phyloP scores from a whole-genome alignment of 2,113 vertebrate species.

The Eublepharis macularius region DNA sequence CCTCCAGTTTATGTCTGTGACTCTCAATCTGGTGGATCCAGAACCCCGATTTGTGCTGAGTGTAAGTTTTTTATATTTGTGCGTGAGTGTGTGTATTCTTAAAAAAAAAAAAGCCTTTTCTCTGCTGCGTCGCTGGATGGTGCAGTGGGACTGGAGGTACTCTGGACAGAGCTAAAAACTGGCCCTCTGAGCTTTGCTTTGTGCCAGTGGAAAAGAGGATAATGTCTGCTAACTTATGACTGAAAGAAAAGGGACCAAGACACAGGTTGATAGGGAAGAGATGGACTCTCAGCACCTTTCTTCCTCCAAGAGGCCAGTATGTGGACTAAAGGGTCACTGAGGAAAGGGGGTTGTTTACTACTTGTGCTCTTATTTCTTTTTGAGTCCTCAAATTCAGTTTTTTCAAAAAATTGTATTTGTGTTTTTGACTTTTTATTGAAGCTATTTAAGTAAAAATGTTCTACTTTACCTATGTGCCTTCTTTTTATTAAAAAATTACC shows the following conservation, averaged over 20 bases:
- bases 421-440: slow-evolving; percentile 29
- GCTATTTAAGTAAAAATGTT: slow-evolving; percentile 44
- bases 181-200: not conserved
- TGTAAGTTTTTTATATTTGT: slow-evolving; percentile 53
- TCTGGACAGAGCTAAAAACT: slow-evolving; percentile 10
- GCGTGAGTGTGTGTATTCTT: slow-evolving; percentile 60
- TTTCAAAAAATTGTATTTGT: slow-evolving; percentile 27
- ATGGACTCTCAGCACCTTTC: not conserved
- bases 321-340: not conserved
- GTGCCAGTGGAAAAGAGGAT: not conserved
- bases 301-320: not conserved
- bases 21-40: slow-evolving; percentile 62
- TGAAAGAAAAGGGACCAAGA: slow-evolving; percentile 27
- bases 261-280: not conserved
- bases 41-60: slow-evolving; percentile 68
- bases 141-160: slow-evolving; percentile 11
- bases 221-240: not conserved
- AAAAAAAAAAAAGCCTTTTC: slow-evolving; percentile 51
- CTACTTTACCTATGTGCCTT: slow-evolving; percentile 10
- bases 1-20: not conserved
- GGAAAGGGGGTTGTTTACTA: slow-evolving; percentile 13
- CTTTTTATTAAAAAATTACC: not conserved
- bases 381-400: slow-evolving; percentile 10
- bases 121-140: slow-evolving; percentile 27
- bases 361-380: slow-evolving; percentile 15